These are phyloP conservation scores for Pteria penguin DNA, from an alignment of 2,888 invertebrate species.

Conservation along the genomic window DNA sequence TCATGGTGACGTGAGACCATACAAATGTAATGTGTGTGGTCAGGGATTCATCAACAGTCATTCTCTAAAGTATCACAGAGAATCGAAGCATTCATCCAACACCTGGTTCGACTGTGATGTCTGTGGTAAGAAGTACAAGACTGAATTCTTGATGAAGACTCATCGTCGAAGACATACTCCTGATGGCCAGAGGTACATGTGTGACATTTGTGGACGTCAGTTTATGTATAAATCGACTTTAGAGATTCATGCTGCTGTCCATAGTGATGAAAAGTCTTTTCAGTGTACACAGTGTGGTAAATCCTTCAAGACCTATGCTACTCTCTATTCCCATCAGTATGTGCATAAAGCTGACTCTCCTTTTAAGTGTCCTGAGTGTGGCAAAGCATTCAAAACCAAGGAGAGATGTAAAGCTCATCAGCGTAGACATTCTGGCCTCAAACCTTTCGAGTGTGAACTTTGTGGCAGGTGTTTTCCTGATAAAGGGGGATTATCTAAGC, in stretches of 20 bases:
- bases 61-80: slow-evolving; percentile 61
- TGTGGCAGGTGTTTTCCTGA: slow-evolving; percentile 75
- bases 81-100: slow-evolving; percentile 59
- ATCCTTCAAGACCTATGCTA: slow-evolving; percentile 73
- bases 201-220: slow-evolving; percentile 70
- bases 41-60: slow-evolving; percentile 70
- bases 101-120: slow-evolving; percentile 65
- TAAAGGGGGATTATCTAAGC: slow-evolving; percentile 75
- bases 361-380: slow-evolving; percentile 67
- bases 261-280: slow-evolving; percentile 65
- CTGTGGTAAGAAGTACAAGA: slow-evolving; percentile 72
- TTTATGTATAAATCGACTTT: slow-evolving; percentile 74
- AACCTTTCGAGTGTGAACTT: slow-evolving; percentile 64
- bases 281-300: slow-evolving; percentile 71
- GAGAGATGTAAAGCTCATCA: slow-evolving; percentile 72
- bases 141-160: slow-evolving; percentile 65
- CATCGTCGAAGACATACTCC: slow-evolving; percentile 68
- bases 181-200: slow-evolving; percentile 66
- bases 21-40: slow-evolving; percentile 65
- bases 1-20: slow-evolving; percentile 68
- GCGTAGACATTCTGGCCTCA: slow-evolving; percentile 66
- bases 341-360: slow-evolving; percentile 69
- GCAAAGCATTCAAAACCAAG: slow-evolving; percentile 74
- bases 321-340: slow-evolving; percentile 73
- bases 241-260: slow-evolving; percentile 71